A percentile compares a stretch with the other conserved stretches of the same genome.
Evolutionary conservation across 1,140 invertebrate species (phyloP).

Genomic region (Ceratosolen fusciceps): DNA sequence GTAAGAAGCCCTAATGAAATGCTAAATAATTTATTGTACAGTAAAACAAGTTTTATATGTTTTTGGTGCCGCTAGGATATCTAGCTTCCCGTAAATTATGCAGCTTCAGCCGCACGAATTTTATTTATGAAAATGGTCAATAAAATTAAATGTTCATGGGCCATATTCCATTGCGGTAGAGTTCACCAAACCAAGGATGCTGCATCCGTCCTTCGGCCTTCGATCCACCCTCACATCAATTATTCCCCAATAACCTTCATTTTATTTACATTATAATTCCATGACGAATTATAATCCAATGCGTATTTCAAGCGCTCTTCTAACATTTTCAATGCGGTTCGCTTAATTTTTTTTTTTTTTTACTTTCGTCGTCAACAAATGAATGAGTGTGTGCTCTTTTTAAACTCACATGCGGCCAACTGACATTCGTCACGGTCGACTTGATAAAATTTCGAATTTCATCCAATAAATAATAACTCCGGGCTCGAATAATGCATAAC

Average conservation of each 20-base stretch:
- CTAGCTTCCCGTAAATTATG: not conserved
- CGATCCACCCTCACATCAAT: too few relatives aligned
- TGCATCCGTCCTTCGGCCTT: too few relatives aligned
- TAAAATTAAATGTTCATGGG: not conserved
- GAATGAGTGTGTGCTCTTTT: too few relatives aligned
- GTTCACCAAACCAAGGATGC: not conserved
- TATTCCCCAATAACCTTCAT: too few relatives aligned
- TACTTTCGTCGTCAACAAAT: too few relatives aligned
- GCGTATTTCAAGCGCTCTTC: too few relatives aligned
- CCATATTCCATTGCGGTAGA: not conserved
- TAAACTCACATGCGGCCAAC: too few relatives aligned
- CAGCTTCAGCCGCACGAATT: not conserved
- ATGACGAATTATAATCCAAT: too few relatives aligned
- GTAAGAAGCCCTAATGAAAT: constrained; percentile 45
- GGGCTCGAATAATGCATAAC: not conserved
- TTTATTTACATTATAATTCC: too few relatives aligned
- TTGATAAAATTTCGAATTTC: not conserved
- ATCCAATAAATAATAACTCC: not conserved
- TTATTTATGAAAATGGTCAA: constrained; percentile 10
- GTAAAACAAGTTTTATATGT: constrained; percentile 16
- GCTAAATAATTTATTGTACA: constrained; percentile 35
- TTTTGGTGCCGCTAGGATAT: not conserved
- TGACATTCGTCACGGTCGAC: not conserved
- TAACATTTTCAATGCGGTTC: too few relatives aligned
- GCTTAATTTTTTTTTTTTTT: too few relatives aligned